phyloP scores from a whole-genome alignment of 2,113 vertebrate genomes.

The Amphiprion percula region DNA sequence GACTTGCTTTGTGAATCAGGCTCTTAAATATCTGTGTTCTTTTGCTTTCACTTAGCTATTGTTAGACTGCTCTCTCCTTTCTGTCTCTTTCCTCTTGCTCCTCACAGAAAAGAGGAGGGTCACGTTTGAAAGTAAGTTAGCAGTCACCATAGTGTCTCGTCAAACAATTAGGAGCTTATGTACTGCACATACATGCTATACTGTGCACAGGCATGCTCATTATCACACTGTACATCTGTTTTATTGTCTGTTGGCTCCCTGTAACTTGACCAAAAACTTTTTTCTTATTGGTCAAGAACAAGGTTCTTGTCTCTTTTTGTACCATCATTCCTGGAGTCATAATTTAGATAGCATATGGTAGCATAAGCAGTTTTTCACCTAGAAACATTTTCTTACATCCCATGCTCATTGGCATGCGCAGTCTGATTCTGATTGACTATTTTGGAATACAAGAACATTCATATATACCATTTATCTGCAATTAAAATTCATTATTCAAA shows the following conservation, averaged over 20 bases:
- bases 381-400: constrained; percentile 45
- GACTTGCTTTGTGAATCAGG: constrained; percentile 65
- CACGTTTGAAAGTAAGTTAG: constrained; percentile 89
- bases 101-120: constrained; percentile 89
- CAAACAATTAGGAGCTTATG: constrained; percentile 34
- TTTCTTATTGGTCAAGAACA: constrained; percentile 9
- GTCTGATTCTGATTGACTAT: constrained; percentile 32
- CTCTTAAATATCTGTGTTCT: constrained; percentile 43
- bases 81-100: constrained; percentile 79
- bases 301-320: background rate
- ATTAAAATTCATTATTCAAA: constrained; percentile 39
- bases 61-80: constrained; percentile 74
- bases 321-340: constrained; percentile 21
- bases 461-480: constrained; percentile 14
- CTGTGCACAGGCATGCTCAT: constrained; percentile 12
- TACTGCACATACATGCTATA: constrained; percentile 39
- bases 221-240: constrained; percentile 15
- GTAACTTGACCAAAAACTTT: constrained; percentile 29
- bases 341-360: constrained; percentile 22
- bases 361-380: constrained; percentile 30
- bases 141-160: constrained; percentile 41
- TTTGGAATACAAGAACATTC: constrained; percentile 7
- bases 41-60: constrained; percentile 68
- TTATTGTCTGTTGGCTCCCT: constrained; percentile 19
- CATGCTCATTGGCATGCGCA: constrained; percentile 60